Base-by-base conservation (phyloP, 1,140 invertebrate species). In the Formica selysi region DNA sequence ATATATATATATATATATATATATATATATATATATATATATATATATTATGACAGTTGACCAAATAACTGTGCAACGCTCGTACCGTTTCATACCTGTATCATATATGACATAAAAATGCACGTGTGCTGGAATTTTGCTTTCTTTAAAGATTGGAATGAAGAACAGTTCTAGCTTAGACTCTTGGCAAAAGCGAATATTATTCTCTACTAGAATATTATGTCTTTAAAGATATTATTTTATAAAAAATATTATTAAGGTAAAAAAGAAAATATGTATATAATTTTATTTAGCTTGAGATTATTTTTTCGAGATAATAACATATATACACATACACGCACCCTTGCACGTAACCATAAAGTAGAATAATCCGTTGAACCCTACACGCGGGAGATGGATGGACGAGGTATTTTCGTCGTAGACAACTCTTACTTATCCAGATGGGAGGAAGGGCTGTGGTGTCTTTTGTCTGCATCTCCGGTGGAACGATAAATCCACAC, bases 401-500 rank as follows among this genome's bases (percentile, higher is more conserved):
- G 8, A 48, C 29, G 64, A 67, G 71, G 19, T 80, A 70, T 80
- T 29, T 38, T 81, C 68, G 16, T 81, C 78, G 78, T 70, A 54
- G 26, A 26, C 38, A 83, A 44, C 79, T 83, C 59, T 83, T 83
- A 83, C 61, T 83, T 83, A 83, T 83, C 11, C 79, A 57, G 13
- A 57, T 13, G 74, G 68, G 54, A 79, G 59, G 13, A 51, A 36
- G 76, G 54, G 74, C 16, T 67, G 62, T 73, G 48, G 68, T 59
- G 59, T 80, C 86, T 87, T 90, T 90, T 90, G 88, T 90, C 54
- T 80, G 67, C 54, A 38, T 83, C 80, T 83, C 62, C 41, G 80
- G 83, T 83, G 32, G 78, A 86, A 90, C 76, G 90, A 91, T 91
- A 91, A 91, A 91, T 91, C 89, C 87, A 91, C 90, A 85, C 90